Evolutionary conservation across 2,113 vertebrate species (phyloP).

Genomic region (Scolopax mira): DNA sequence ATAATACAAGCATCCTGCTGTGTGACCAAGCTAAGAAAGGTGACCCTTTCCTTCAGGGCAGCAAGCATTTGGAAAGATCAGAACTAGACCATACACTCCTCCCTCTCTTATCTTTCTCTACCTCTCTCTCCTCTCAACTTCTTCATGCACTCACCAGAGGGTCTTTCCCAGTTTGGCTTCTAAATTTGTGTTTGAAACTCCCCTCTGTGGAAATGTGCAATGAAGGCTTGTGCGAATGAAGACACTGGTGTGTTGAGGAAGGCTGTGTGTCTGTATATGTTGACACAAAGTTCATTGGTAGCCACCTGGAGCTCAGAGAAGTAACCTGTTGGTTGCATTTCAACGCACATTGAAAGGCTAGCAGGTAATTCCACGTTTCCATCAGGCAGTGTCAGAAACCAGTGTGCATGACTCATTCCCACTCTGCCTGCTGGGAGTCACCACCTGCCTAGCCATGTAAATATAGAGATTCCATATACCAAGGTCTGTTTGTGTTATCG

Average conservation of each 20-base stretch:
- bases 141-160: rapidly evolving
- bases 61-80: background rate
- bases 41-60: background rate
- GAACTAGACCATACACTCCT: background rate
- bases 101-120: background rate
- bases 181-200: background rate
- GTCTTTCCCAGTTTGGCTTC: background rate
- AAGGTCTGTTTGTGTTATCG: background rate
- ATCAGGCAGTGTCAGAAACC: background rate
- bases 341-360: background rate
- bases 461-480: rapidly evolving
- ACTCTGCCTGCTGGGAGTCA: background rate
- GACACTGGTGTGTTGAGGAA: background rate
- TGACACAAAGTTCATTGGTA: background rate
- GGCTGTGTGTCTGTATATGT: background rate
- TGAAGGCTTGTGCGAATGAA: rapidly evolving
- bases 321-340: background rate
- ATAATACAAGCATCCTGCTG: background rate
- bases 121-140: background rate
- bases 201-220: rapidly evolving
- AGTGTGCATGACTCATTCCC: rapidly evolving
- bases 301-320: background rate
- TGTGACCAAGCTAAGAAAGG: background rate
- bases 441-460: rapidly evolving
- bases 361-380: background rate